Evolutionary conservation across 2,113 vertebrate species (phyloP).

Genomic region (Larimichthys crocea): DNA sequence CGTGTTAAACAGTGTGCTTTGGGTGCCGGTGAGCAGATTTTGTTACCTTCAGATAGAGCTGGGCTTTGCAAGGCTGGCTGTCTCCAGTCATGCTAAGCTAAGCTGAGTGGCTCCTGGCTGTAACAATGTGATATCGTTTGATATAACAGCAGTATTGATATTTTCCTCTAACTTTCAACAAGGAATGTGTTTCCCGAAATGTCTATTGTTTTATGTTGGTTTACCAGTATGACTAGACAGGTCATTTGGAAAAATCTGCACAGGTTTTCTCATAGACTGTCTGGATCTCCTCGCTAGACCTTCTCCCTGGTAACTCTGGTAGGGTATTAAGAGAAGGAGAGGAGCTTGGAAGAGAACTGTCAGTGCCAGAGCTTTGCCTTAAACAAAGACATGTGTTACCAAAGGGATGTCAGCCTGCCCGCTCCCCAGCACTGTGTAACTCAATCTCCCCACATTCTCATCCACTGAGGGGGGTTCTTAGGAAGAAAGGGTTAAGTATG

Average conservation of each 20-base stretch:
- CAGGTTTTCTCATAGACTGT: not conserved
- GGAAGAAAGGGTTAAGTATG: conserved; percentile 77
- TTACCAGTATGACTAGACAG: conserved; percentile 4
- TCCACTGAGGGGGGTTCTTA: conserved; percentile 56
- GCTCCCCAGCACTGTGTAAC: conserved; percentile 76
- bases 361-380: conserved; percentile 73
- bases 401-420: conserved; percentile 75
- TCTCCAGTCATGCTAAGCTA: too few species aligned
- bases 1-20: not conserved
- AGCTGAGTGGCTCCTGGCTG: too few species aligned
- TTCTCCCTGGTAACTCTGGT: conserved; percentile 54
- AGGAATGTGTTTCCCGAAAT: not conserved
- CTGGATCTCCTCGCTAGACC: conserved; percentile 21
- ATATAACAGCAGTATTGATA: not conserved
- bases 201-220: not conserved
- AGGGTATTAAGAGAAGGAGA: conserved; percentile 39
- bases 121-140: too few species aligned
- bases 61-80: not conserved
- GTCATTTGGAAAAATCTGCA: not conserved
- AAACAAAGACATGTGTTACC: conserved; percentile 84
- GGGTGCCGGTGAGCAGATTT: not conserved
- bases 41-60: not conserved
- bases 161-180: not conserved
- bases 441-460: conserved; percentile 76
- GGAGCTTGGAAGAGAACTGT: conserved; percentile 58